Base-by-base conservation (phyloP, 2,797 vertebrate species). In the Pteropus rufus region DNA sequence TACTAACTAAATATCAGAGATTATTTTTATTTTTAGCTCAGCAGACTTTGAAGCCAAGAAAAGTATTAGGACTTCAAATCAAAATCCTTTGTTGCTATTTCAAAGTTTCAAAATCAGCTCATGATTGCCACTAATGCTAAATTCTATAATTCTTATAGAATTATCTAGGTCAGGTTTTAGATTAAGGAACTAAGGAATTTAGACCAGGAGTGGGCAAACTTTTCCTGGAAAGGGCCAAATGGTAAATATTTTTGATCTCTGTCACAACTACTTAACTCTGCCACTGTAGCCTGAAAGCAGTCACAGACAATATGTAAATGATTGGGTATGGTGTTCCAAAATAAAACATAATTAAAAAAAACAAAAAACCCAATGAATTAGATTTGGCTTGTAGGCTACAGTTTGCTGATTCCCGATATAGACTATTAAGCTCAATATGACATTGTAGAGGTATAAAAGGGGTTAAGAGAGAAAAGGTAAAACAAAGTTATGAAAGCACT, bases 11-110 rank as follows among this genome's bases (percentile, higher is more conserved):
- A 92, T 86, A 52, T 89, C n/a, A 52, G 41, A 93, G 19, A 95
- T 75, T 95, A 97, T 83, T 90, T 82, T 89, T 86, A 91, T 94
- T 95, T 97, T 52, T 93, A 97, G 86, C 36, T 93, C 70, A 89
- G 70, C 23, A 95, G 29, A 90, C 56, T 73, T 73, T 85, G 10
- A 96, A 88, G 56, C 31, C 77, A 91, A 95, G 54, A 60, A 91
- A 83, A 62, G 39, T 82, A 60, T 69, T 44, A 95, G 34, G 36
- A 86, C 19, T 90, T 96, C 58, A 93, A 94, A 87, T 86, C 14
- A 49, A 92, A 93, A 93, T 77, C 54, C 4, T 95, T 73, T 79
- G 56, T 36, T 96, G 69, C n/a, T 36, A 82, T 72, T 34, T 76
- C 79, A 76, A 95, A 89, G 31, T 70, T 69, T 95, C 31, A 81